Evolutionary conservation across 2,113 vertebrate genomes (phyloP).

Genomic region (Syngnathus typhle): DNA sequence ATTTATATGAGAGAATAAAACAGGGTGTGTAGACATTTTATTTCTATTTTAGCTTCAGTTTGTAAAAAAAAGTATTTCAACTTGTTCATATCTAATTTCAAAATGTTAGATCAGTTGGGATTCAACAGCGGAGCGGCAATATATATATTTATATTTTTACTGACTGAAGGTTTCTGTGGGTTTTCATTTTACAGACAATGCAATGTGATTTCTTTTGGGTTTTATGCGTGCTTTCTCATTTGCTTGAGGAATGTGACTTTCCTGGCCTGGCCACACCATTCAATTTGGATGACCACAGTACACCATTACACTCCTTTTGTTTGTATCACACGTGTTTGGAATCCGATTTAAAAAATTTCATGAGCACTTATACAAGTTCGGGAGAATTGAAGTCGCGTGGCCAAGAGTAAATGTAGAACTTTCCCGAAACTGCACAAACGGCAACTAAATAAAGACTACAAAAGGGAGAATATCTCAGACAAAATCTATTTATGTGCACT

Average conservation of each 20-base stretch:
- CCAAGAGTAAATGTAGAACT: conserved; percentile 25
- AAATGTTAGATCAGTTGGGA: conserved; percentile 11
- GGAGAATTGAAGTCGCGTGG: neutral
- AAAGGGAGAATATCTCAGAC: conserved; percentile 11
- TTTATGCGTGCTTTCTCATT: conserved; percentile 43
- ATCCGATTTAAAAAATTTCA: conserved; percentile 18
- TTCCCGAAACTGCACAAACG: conserved; percentile 20
- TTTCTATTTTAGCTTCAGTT: neutral
- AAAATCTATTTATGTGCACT: conserved; percentile 51
- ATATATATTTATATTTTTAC: conserved; percentile 22
- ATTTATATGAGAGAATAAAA: neutral
- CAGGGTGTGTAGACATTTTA: neutral
- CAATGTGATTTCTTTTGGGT: conserved; percentile 24
- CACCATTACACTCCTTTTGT: conserved; percentile 22
- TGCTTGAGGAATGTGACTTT: conserved; percentile 22
- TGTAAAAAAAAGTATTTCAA: neutral
- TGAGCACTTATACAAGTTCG: neutral
- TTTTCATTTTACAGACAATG: conserved; percentile 8
- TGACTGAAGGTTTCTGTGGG: conserved; percentile 20
- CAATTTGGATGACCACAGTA: conserved; percentile 29
- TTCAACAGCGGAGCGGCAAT: conserved; percentile 28
- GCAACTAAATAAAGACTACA: conserved; percentile 16
- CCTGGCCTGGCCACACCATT: conserved; percentile 20
- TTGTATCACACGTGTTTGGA: conserved; percentile 15
- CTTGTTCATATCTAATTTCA: conserved; percentile 19